Evolutionary conservation across 2,797 vertebrate species (phyloP).

Genomic region (Anolis apletophallus): DNA sequence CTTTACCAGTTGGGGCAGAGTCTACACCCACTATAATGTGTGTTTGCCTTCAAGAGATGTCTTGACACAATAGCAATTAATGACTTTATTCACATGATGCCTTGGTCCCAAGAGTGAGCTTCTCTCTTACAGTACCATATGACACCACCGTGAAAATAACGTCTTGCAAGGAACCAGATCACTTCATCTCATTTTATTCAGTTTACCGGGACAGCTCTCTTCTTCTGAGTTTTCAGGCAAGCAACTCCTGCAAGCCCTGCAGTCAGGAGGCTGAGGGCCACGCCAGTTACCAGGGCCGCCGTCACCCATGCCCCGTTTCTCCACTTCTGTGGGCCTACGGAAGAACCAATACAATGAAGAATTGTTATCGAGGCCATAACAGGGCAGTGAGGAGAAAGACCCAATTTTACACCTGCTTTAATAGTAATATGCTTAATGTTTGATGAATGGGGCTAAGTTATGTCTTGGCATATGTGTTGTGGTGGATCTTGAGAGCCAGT

Average conservation of each 20-base stretch:
- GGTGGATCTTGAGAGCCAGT: neutral
- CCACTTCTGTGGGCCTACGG: neutral
- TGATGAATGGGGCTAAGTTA: neutral
- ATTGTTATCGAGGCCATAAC: too few relatives aligned
- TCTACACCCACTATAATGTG: neutral
- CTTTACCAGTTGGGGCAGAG: neutral
- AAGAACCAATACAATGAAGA: neutral
- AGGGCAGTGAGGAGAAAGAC: too few relatives aligned
- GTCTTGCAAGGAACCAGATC: neutral
- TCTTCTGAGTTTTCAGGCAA: neutral
- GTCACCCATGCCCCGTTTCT: slow-evolving; percentile 13
- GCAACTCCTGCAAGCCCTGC: neutral
- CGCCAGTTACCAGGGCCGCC: neutral
- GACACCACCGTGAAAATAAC: neutral
- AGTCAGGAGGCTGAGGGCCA: slow-evolving; percentile 32
- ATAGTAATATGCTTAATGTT: neutral
- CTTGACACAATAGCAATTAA: too few relatives aligned
- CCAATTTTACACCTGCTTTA: neutral
- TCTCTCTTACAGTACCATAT: neutral
- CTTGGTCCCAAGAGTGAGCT: too few relatives aligned
- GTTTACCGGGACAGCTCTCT: slow-evolving; percentile 3
- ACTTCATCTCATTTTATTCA: neutral
- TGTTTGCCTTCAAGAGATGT: too few relatives aligned
- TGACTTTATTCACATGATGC: too few relatives aligned
- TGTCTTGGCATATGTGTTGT: neutral